Conservation (phyloP, 2,888 invertebrate species). For the Drosophila neonasuta region DNA sequence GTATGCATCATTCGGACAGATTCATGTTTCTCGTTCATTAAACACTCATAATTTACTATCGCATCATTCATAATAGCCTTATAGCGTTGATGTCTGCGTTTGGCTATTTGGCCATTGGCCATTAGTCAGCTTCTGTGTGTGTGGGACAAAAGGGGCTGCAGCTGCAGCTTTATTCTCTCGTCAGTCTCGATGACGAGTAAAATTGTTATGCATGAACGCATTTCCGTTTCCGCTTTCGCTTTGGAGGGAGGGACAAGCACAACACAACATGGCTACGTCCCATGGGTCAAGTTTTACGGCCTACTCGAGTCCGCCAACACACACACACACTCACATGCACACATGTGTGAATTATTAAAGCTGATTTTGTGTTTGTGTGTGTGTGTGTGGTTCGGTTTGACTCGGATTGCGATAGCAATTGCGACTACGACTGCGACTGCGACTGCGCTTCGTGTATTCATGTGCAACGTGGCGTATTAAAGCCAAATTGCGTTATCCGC, state of each 20-base stretch:
- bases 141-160: constrained; percentile 18
- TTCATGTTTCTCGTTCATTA: constrained; percentile 22
- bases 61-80: constrained; percentile 29
- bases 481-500: constrained; percentile 74
- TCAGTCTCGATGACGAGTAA: constrained; percentile 40
- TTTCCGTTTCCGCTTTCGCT: constrained; percentile 66
- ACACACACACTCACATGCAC: constrained; percentile 2
- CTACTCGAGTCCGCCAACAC: constrained; percentile 15
- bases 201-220: constrained; percentile 65
- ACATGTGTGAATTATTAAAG: constrained; percentile 64
- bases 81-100: constrained; percentile 16
- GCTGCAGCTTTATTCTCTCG: constrained; percentile 15
- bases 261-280: constrained; percentile 16
- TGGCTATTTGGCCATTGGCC: constrained; percentile 27
- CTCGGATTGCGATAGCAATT: constrained; percentile 1
- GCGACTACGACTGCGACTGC: constrained; percentile 20
- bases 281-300: constrained; percentile 35
- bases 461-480: constrained; percentile 64
- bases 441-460: constrained; percentile 42
- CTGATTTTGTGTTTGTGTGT: constrained; percentile 27
- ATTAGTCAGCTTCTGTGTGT: constrained; percentile 36
- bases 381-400: not conserved
- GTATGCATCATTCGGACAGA: not conserved
- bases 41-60: constrained; percentile 35
- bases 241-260: not conserved